Evolutionary conservation across 2,888 invertebrate species (phyloP), one percentile per base, ranked within the genome.

Genomic region (Phytoseiulus persimilis): DNA sequence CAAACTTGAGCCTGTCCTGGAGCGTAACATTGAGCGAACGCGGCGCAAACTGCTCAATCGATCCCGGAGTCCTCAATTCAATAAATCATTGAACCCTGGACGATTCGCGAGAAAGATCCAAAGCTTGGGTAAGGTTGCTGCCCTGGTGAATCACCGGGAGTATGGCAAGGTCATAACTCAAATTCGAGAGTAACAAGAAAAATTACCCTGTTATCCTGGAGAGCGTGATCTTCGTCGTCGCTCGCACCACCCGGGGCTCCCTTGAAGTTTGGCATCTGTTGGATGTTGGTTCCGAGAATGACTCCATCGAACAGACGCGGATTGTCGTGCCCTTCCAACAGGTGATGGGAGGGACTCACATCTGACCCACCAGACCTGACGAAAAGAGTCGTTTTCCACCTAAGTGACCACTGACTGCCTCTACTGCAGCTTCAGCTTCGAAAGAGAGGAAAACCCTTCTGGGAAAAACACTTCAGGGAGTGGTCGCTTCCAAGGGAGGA

Each of bases 261-360:
- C 28, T 65, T 65, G 65, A 65, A 65, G 18, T 0, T 87, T 11
- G 32, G 87, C 32, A 32, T 33, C 39, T 39, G 32, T 87, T 87
- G 87, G 32, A 32, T 33, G 87, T 87, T 45, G 31, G 39, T 33
- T 33, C 31, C 39, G 33, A 87, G 94, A 45, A 97, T 96, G 89
- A 95, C 95, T 89, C 97, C 97, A 92, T 97, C 97, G 93, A 97
- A 98, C 46, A 97, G 94, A 91, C 95, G 95, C 91, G 95, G 95
- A 92, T 97, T 96, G 92, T 96, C 96, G 91, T 96, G 95, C 91
- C 95, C 95, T 90, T 95, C 95, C 0, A 98, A 94, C 91, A 96
- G 95, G 93, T 98, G 97, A 93, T 97, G 96, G 0, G 89, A n/a
- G 28, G 90, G 94, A 39, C 96, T 96, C 3, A 97, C 96, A 92